A percentile compares a stretch with the other conserved stretches of the same genome.
These are phyloP conservation scores for Diabrotica undecimpunctata DNA, from an alignment of 1,140 invertebrate genomes.

Conservation along the genomic window DNA sequence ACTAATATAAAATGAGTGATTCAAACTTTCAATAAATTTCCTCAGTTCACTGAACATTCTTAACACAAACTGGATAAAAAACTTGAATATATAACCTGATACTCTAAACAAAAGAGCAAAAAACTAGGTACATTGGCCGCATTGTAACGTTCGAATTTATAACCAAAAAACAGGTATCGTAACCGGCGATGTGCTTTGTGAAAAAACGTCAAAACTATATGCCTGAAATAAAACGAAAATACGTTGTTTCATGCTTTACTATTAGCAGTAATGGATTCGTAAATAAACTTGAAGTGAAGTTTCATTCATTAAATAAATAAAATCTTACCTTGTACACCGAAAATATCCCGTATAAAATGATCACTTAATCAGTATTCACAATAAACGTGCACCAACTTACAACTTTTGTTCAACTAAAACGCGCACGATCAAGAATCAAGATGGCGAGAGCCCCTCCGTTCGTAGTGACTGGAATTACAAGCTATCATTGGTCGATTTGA, in stretches of 20 bases:
- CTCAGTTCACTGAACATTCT: neutral
- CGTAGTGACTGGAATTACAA: constrained; percentile 11
- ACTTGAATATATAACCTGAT: too few species aligned
- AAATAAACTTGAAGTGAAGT: neutral
- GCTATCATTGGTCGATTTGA: constrained; percentile 21
- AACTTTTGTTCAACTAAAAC: constrained; percentile 27
- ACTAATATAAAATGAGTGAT: neutral
- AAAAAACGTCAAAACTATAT: neutral
- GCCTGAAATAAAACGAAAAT: neutral
- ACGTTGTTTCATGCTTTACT: neutral
- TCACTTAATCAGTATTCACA: constrained; percentile 1
- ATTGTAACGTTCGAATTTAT: neutral
- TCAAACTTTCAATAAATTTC: neutral
- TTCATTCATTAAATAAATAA: neutral
- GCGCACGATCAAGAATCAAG: constrained; percentile 30
- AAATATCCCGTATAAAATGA: constrained; percentile 2
- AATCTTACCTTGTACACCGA: neutral
- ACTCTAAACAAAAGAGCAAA: neutral
- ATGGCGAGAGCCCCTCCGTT: constrained; percentile 27
- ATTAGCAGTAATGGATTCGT: neutral
- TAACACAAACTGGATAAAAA: neutral
- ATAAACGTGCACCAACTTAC: constrained; percentile 17
- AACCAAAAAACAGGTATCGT: constrained; percentile 1
- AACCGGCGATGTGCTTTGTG: neutral
- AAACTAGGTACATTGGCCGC: neutral